Evolutionary conservation across 1,140 invertebrate genomes (phyloP).

Genomic region (Diorhabda sublineata): DNA sequence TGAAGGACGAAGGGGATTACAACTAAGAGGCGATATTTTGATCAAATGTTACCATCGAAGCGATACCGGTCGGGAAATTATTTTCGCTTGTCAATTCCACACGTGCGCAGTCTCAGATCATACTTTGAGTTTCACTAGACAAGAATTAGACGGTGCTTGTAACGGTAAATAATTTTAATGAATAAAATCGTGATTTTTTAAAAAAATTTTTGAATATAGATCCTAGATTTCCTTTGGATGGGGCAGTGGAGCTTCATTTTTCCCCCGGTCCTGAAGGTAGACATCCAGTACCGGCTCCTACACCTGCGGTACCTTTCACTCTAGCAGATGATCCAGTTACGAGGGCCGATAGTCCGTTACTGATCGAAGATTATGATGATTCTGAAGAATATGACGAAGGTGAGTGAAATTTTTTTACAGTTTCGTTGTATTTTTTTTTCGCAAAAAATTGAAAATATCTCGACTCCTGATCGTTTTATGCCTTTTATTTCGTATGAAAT

Average conservation of each 20-base stretch:
- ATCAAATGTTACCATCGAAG: constrained; percentile 82
- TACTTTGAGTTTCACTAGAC: constrained; percentile 76
- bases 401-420: constrained; percentile 19
- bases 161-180: constrained; percentile 55
- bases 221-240: constrained; percentile 68
- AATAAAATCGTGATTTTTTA: constrained; percentile 63
- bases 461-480: too few relatives aligned
- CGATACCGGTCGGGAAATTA: constrained; percentile 53
- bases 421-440: too few relatives aligned
- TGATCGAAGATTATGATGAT: constrained; percentile 53
- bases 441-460: too few relatives aligned
- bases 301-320: constrained; percentile 63
- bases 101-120: constrained; percentile 85
- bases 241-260: constrained; percentile 81
- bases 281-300: constrained; percentile 63
- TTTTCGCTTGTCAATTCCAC: constrained; percentile 86
- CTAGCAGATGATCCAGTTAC: constrained; percentile 65
- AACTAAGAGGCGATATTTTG: constrained; percentile 82
- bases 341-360: constrained; percentile 79
- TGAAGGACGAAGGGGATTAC: constrained; percentile 57
- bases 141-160: constrained; percentile 79
- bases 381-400: constrained; percentile 48
- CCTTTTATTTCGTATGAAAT: too few relatives aligned
- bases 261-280: constrained; percentile 57
- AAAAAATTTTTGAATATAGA: constrained; percentile 53